Conservation (phyloP, 2,113 vertebrate genomes). For the Cygnus atratus region DNA sequence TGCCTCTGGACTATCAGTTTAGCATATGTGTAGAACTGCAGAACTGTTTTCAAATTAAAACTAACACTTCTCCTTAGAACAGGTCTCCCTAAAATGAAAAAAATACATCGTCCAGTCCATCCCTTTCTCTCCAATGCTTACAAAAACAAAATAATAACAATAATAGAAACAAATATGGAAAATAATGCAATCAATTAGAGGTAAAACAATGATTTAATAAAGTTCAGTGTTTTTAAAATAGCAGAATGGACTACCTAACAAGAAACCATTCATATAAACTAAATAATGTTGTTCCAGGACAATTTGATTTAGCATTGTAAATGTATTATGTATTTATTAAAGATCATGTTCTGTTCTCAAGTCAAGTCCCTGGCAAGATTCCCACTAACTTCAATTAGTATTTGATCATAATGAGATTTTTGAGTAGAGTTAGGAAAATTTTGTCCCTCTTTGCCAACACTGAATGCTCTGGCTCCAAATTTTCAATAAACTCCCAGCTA, state of each 20-base stretch:
- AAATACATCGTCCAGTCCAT: not conserved
- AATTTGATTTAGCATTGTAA: not conserved
- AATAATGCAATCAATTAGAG: not conserved
- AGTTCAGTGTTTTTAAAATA: not conserved
- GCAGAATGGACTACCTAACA: not conserved
- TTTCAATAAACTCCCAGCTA: not conserved
- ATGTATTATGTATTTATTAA: not conserved
- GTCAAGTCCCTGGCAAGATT: not conserved
- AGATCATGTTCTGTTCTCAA: not conserved
- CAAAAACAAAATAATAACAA: not conserved
- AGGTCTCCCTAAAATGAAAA: not conserved
- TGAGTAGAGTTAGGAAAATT: not conserved
- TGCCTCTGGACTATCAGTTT: slow-evolving; percentile 47
- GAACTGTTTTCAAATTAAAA: not conserved
- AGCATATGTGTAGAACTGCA: slow-evolving; percentile 9
- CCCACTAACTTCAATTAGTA: not conserved
- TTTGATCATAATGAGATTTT: slow-evolving; percentile 4
- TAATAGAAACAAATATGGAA: not conserved
- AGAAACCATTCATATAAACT: not conserved
- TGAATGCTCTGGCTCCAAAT: slow-evolving; percentile 10
- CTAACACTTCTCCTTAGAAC: not conserved
- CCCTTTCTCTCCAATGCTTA: not conserved
- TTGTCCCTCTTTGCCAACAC: not conserved
- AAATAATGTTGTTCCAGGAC: not conserved
- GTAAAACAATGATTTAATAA: not conserved